These are phyloP conservation scores for Slavum lentiscoides DNA, from an alignment of 2,888 invertebrate genomes.

Conservation along the genomic window DNA sequence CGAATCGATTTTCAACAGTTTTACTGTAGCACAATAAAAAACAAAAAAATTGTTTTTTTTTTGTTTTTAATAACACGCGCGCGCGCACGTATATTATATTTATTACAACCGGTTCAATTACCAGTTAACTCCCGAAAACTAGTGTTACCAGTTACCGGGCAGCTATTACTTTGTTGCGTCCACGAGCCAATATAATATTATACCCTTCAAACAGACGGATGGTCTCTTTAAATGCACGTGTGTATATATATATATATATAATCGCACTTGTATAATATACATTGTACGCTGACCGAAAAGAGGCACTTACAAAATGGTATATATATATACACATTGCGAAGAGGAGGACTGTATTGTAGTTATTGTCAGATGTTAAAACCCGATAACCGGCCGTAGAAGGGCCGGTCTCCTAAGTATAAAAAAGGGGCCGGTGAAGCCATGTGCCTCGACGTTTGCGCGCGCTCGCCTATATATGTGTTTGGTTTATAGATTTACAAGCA, in stretches of 20 bases:
- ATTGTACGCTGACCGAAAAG: slow-evolving; percentile 28
- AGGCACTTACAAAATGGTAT: slow-evolving; percentile 9
- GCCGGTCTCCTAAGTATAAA: background rate
- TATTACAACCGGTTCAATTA: slow-evolving; percentile 41
- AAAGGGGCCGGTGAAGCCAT: slow-evolving; percentile 43
- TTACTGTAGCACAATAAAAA: no score
- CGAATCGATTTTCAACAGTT: no score
- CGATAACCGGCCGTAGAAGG: slow-evolving; percentile 35
- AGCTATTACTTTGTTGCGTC: slow-evolving; percentile 21
- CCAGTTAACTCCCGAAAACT: slow-evolving; percentile 29
- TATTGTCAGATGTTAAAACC: slow-evolving; percentile 45
- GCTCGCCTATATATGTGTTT: slow-evolving; percentile 14
- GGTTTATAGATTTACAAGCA: slow-evolving; percentile 53
- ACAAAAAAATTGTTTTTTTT: no score
- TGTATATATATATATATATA: no score
- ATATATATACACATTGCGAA: no score
- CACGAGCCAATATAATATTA: background rate
- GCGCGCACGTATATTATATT: background rate
- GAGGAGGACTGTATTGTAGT: slow-evolving; percentile 17
- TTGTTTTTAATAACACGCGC: no score
- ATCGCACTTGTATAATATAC: no score
- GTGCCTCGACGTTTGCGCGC: slow-evolving; percentile 29
- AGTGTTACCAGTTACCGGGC: slow-evolving; percentile 42
- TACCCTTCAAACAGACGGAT: slow-evolving; percentile 35
- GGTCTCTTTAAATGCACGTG: background rate